A percentile compares a stretch with the other conserved stretches of the same genome.
These are phyloP conservation scores for Colostygia pectinataria DNA, from an alignment of 2,888 invertebrate species.

Conservation along the genomic window DNA sequence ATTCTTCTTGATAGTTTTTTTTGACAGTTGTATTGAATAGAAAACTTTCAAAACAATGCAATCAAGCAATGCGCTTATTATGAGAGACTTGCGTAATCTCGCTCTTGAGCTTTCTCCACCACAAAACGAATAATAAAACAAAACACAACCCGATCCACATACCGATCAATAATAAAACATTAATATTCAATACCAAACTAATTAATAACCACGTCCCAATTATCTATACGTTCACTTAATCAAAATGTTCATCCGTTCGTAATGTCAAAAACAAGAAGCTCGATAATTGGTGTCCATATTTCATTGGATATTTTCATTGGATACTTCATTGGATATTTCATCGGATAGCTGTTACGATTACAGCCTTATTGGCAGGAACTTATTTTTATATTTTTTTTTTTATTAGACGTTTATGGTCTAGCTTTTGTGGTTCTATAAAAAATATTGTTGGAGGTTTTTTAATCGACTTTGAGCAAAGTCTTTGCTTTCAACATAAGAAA, in stretches of 20 bases:
- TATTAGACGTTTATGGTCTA: conserved; percentile 28
- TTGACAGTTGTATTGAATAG: no score
- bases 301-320: conserved; percentile 43
- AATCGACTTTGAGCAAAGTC: no score
- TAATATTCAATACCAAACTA: conserved; percentile 51
- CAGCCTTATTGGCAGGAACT: conserved; percentile 37
- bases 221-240: conserved; percentile 62
- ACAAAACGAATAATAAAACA: conserved; percentile 20
- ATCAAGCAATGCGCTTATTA: no score
- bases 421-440: no score
- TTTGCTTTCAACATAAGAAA: no score
- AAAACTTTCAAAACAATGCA: no score
- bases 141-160: conserved; percentile 39
- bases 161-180: conserved; percentile 36
- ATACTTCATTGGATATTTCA: conserved; percentile 50
- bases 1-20: no score
- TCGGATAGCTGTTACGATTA: conserved; percentile 49
- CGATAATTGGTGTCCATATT: conserved; percentile 66
- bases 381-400: no score
- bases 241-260: conserved; percentile 47
- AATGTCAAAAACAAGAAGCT: conserved; percentile 56
- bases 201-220: conserved; percentile 69
- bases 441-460: no score
- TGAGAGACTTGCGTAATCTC: no score
- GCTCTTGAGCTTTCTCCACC: conserved; percentile 7